phyloP scores from a whole-genome alignment of 2,797 vertebrate genomes.

The Microhierax caerulescens region DNA sequence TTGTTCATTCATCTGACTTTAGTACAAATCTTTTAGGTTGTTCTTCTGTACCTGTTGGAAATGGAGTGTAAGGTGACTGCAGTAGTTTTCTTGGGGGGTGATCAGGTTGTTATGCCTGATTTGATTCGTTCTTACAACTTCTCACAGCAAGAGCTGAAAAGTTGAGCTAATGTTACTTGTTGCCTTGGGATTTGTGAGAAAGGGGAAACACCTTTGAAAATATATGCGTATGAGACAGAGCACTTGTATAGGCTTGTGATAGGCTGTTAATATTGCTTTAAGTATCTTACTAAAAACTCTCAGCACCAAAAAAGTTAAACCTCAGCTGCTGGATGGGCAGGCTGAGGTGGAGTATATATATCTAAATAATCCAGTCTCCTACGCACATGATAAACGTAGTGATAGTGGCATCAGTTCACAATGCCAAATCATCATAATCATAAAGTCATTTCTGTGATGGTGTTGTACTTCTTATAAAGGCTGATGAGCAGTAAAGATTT shows the following conservation, averaged over 20 bases:
- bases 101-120: background rate
- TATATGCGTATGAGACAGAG: fast-evolving
- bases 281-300: background rate
- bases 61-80: background rate
- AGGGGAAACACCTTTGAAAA: background rate
- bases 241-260: background rate
- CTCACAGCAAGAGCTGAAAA: background rate
- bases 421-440: background rate
- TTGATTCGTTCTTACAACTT: slow-evolving; percentile 3
- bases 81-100: background rate
- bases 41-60: slow-evolving; percentile 5
- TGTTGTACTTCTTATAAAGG: background rate
- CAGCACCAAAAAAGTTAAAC: background rate
- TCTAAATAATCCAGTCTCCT: background rate
- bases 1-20: background rate
- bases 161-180: background rate
- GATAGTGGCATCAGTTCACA: background rate
- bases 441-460: background rate
- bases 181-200: background rate
- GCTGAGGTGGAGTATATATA: background rate
- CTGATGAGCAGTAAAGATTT: background rate
- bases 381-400: background rate
- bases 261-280: background rate
- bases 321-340: background rate
- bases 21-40: background rate